phyloP scores from a whole-genome alignment of 2,113 vertebrate species.

The Dinomys branickii region DNA sequence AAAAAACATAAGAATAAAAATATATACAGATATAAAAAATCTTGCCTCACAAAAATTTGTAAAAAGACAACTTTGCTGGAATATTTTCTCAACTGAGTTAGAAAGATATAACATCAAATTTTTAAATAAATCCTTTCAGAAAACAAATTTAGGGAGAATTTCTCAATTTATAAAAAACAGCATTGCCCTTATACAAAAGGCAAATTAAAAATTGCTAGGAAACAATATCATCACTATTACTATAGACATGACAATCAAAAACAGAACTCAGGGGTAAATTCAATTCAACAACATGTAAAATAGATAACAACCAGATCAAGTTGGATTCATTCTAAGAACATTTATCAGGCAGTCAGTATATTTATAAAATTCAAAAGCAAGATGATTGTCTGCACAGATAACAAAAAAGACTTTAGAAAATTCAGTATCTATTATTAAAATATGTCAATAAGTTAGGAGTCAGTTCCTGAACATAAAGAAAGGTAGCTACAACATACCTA shows the following conservation, averaged over 20 bases:
- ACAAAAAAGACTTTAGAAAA: neutral
- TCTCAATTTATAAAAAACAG: neutral
- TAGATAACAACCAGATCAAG: neutral
- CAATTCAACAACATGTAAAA: neutral
- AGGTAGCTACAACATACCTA: neutral
- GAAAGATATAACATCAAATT: neutral
- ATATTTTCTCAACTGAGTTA: neutral
- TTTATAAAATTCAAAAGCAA: neutral
- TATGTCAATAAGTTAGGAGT: neutral
- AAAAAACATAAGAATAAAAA: too few species aligned
- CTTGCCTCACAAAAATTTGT: neutral
- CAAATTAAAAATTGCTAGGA: neutral
- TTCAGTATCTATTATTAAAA: neutral
- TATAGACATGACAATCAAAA: neutral
- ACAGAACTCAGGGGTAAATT: neutral
- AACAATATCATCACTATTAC: neutral
- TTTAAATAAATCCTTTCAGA: neutral
- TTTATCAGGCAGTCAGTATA: neutral
- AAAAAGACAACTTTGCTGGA: neutral
- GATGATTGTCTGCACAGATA: neutral
- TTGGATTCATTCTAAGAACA: neutral
- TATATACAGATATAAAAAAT: neutral
- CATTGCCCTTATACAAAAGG: neutral
- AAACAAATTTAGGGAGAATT: neutral
- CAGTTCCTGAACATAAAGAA: neutral